Conservation (phyloP, 2,797 vertebrate species). For the Mus spretus region DNA sequence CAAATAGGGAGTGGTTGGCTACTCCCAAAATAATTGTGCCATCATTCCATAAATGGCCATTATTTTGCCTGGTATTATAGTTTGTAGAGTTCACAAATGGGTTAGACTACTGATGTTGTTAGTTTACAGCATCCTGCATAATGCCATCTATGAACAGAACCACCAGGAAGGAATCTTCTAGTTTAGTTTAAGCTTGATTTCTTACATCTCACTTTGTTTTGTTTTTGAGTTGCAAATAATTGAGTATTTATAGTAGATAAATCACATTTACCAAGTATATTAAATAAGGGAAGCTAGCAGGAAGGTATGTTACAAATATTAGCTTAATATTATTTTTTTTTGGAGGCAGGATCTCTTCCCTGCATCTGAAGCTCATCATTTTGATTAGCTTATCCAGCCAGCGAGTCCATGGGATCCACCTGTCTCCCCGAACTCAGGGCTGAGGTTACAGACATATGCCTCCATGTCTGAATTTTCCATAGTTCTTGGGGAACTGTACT, state of each 20-base stretch:
- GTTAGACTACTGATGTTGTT: neutral
- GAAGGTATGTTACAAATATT: slow-evolving; percentile 47
- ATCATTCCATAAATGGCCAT: neutral
- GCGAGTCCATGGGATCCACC: neutral
- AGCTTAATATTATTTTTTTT: slow-evolving; percentile 2
- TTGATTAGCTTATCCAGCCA: neutral
- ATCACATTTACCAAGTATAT: slow-evolving; percentile 21
- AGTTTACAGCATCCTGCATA: neutral
- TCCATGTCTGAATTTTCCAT: neutral
- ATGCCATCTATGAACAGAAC: neutral
- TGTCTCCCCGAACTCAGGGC: no score
- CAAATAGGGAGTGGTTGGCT: neutral
- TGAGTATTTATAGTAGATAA: slow-evolving; percentile 20
- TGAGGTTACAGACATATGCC: neutral
- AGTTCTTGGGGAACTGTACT: neutral
- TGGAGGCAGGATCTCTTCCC: neutral
- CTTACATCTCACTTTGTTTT: neutral
- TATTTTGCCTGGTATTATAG: neutral
- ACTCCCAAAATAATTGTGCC: neutral
- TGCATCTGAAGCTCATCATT: neutral
- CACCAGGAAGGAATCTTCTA: neutral
- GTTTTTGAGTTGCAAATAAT: neutral
- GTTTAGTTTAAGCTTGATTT: neutral
- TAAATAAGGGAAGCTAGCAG: neutral
- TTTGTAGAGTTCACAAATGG: neutral